phyloP scores from a whole-genome alignment of 2,888 invertebrate genomes.

The Lithophane semibrunnea region DNA sequence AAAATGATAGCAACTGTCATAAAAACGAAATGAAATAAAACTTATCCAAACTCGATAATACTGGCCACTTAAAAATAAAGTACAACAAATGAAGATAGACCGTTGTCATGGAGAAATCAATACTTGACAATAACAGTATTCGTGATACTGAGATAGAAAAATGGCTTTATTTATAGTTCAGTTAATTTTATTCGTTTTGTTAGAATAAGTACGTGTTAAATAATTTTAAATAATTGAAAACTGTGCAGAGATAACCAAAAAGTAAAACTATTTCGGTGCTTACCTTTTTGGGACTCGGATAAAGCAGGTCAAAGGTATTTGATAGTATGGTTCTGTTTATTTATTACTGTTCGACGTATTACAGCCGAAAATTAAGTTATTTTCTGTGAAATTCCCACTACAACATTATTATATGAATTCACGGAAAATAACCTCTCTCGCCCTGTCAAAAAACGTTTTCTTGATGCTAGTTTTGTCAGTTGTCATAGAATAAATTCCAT shows the following conservation, averaged over 20 bases:
- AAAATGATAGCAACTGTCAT: slow-evolving; percentile 40
- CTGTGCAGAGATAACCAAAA: slow-evolving; percentile 50
- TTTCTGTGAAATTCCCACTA: not conserved
- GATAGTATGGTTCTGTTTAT: not conserved
- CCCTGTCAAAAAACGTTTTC: slow-evolving; percentile 55
- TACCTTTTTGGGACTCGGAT: slow-evolving; percentile 46
- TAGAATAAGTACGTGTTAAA: slow-evolving; percentile 55
- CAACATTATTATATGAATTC: not conserved
- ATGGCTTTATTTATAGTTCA: slow-evolving; percentile 53
- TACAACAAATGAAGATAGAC: slow-evolving; percentile 70
- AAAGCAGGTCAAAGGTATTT: slow-evolving; percentile 38
- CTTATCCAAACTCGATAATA: slow-evolving; percentile 13
- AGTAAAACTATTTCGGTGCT: slow-evolving; percentile 35
- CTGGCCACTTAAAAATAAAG: slow-evolving; percentile 61
- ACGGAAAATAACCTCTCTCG: slow-evolving; percentile 11
- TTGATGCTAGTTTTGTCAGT: slow-evolving; percentile 20
- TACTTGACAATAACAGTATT: slow-evolving; percentile 67
- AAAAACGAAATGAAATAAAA: slow-evolving; percentile 10
- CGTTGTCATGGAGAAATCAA: slow-evolving; percentile 79
- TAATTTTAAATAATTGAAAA: slow-evolving; percentile 46
- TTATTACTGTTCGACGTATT: not conserved
- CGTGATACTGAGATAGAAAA: slow-evolving; percentile 46
- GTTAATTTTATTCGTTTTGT: slow-evolving; percentile 54
- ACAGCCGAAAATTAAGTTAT: not conserved
- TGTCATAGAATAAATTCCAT: not conserved